Percentiles rank a stretch among this genome's conserved stretches.
phyloP scores from a whole-genome alignment of 2,888 invertebrate genomes.

The Dryadula phaetusa region DNA sequence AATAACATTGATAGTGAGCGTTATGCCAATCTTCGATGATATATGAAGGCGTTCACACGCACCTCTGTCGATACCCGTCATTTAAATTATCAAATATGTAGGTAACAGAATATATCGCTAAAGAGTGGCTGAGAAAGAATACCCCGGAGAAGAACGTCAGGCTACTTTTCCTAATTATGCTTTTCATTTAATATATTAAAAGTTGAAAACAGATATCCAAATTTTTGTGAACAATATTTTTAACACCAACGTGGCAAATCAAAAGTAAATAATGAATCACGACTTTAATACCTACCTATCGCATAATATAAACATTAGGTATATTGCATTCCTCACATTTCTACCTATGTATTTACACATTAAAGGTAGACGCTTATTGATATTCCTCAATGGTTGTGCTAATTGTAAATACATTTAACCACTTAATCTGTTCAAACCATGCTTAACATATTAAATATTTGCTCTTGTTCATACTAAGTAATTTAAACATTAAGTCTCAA shows the following conservation, averaged over 20 bases:
- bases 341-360: conserved; percentile 46
- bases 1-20: conserved; percentile 60
- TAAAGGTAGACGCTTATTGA: conserved; percentile 51
- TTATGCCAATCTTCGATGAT: conserved; percentile 60
- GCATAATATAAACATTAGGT: conserved; percentile 49
- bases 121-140: no score
- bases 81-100: conserved; percentile 57
- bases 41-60: conserved; percentile 58
- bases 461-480: conserved; percentile 31
- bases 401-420: conserved; percentile 50
- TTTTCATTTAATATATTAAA: no score
- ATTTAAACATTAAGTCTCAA: conserved; percentile 35
- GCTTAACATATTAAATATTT: conserved; percentile 43
- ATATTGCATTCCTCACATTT: conserved; percentile 55
- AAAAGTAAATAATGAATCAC: neutral
- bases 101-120: neutral
- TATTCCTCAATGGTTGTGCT: conserved; percentile 51
- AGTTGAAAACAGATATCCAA: no score
- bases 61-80: conserved; percentile 49
- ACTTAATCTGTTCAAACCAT: conserved; percentile 46
- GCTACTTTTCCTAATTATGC: no score
- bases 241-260: neutral
- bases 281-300: neutral
- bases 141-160: no score
- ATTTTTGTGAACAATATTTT: neutral